A percentile compares a stretch with the other conserved stretches of the same genome.
Evolutionary conservation across 1,140 invertebrate species (phyloP).

Genomic region (Ceratitis capitata): DNA sequence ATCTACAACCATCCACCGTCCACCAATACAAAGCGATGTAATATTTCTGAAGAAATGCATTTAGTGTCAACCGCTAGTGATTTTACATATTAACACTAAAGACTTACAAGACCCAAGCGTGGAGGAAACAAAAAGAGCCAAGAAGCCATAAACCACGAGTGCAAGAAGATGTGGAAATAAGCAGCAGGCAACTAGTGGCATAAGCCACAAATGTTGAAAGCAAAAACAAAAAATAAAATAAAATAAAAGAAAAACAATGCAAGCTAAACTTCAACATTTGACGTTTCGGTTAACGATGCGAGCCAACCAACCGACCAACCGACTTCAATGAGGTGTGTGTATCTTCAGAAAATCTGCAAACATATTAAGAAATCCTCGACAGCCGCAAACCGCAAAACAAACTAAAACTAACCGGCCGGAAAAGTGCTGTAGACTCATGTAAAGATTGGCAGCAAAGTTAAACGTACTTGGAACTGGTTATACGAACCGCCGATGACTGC

Average conservation of each 20-base stretch:
- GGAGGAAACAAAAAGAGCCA: not conserved
- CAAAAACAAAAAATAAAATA: not conserved
- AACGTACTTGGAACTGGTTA: not conserved
- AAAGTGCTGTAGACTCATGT: not conserved
- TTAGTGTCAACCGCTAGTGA: not conserved
- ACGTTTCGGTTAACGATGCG: not conserved
- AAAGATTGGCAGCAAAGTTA: not conserved
- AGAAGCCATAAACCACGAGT: not conserved
- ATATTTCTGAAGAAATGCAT: not conserved
- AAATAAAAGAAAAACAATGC: not conserved
- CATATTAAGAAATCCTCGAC: conserved; percentile 19
- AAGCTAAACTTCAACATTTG: not conserved
- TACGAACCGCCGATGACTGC: not conserved
- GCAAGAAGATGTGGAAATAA: not conserved
- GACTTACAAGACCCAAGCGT: not conserved
- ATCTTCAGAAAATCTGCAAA: not conserved
- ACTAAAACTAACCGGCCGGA: not conserved
- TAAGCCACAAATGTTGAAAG: not conserved
- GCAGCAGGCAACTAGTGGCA: not conserved
- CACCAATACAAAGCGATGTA: not conserved
- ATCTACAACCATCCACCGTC: not conserved
- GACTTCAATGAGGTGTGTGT: not conserved
- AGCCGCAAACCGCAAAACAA: not conserved
- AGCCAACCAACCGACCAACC: too few relatives aligned
- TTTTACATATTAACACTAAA: not conserved